Evolutionary conservation across 2,888 invertebrate genomes (phyloP).

Genomic region (Tiliacea aurago): DNA sequence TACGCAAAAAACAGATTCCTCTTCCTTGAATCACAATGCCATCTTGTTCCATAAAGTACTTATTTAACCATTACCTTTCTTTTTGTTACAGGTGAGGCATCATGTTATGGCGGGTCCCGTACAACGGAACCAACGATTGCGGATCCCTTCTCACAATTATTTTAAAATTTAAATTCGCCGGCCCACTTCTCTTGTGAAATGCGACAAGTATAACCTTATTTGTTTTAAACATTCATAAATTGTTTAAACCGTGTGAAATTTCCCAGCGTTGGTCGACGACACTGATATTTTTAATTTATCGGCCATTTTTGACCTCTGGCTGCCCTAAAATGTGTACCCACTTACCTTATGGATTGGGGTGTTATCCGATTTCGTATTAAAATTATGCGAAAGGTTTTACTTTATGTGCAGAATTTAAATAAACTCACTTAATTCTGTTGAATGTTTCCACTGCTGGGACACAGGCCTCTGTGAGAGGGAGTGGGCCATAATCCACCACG

Average conservation of each 20-base stretch:
- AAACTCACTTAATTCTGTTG: slow-evolving; percentile 4
- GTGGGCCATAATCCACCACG: too few relatives aligned
- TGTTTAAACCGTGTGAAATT: slow-evolving; percentile 75
- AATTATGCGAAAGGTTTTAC: slow-evolving; percentile 39
- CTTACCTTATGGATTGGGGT: slow-evolving; percentile 26
- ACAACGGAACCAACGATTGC: slow-evolving; percentile 34
- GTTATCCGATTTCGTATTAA: slow-evolving; percentile 40
- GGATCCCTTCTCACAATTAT: slow-evolving; percentile 63
- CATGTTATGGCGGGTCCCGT: slow-evolving; percentile 41
- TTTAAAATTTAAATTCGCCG: slow-evolving; percentile 76
- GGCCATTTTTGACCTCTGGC: slow-evolving; percentile 57
- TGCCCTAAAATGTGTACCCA: slow-evolving; percentile 34
- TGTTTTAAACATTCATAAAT: slow-evolving; percentile 77
- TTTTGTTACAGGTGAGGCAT: slow-evolving; percentile 69
- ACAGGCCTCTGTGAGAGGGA: too few relatives aligned
- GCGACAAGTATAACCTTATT: slow-evolving; percentile 71
- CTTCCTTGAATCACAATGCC: slow-evolving; percentile 33
- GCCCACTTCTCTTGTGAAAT: slow-evolving; percentile 71
- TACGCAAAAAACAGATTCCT: slow-evolving; percentile 30
- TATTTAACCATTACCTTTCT: slow-evolving; percentile 60
- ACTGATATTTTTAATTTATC: slow-evolving; percentile 65
- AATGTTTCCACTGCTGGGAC: too few relatives aligned
- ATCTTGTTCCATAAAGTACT: slow-evolving; percentile 54
- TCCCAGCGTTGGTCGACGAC: slow-evolving; percentile 48
- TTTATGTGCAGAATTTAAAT: slow-evolving; percentile 26